Conservation (phyloP, 2,888 invertebrate genomes). For the Lithodes maja region DNA sequence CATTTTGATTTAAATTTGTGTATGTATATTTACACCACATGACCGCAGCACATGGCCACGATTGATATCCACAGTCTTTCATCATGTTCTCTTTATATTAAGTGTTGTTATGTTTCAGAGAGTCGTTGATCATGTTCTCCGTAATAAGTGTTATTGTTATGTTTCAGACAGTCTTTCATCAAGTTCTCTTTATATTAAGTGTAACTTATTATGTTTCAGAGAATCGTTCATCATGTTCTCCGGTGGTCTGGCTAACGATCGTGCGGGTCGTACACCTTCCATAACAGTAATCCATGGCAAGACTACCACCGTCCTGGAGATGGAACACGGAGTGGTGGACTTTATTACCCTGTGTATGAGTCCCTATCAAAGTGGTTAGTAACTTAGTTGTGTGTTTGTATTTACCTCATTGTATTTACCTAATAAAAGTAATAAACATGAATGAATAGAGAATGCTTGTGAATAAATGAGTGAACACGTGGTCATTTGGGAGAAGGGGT, state of each 20-base stretch:
- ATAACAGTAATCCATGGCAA: slow-evolving; percentile 97
- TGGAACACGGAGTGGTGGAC: slow-evolving; percentile 98
- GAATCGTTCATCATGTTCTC: slow-evolving; percentile 98
- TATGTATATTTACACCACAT: no score
- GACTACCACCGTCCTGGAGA: slow-evolving; percentile 97
- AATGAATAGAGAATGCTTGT: no score
- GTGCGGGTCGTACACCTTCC: slow-evolving; percentile 91
- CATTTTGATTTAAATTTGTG: no score
- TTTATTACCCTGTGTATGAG: slow-evolving; percentile 97
- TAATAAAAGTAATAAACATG: no score
- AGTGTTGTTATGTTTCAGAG: not conserved
- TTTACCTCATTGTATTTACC: no score
- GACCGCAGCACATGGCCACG: no score
- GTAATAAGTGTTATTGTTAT: not conserved
- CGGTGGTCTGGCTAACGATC: slow-evolving; percentile 94
- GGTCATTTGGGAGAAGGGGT: no score
- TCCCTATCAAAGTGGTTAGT: slow-evolving; percentile 91
- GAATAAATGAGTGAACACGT: no score
- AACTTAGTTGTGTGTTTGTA: no score
- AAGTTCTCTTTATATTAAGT: not conserved
- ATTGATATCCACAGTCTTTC: no score
- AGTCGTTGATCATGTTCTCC: not conserved
- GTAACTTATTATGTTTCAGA: slow-evolving; percentile 76
- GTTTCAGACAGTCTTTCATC: not conserved
- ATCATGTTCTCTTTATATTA: no score